Conservation (phyloP, 1,140 invertebrate species). For the Papilio dardanus region DNA sequence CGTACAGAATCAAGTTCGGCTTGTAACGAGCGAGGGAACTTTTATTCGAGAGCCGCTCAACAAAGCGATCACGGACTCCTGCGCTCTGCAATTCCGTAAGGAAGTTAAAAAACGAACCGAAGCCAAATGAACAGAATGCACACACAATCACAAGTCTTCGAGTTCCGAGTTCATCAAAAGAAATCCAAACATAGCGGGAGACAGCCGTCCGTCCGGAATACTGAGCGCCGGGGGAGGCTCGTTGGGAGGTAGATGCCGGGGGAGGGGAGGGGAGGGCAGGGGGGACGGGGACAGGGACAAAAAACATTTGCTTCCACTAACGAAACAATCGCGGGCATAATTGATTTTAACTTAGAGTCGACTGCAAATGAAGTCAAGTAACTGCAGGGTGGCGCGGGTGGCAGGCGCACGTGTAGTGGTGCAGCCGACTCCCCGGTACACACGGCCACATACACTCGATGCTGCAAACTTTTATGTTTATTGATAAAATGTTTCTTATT, state of each 20-base stretch:
- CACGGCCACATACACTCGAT: constrained; percentile 14
- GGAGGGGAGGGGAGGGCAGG: background rate
- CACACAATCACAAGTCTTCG: constrained; percentile 57
- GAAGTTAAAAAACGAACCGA: constrained; percentile 49
- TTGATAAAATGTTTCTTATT: constrained; percentile 26
- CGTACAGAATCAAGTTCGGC: background rate
- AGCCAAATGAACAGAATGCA: constrained; percentile 63
- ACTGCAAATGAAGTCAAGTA: constrained; percentile 66
- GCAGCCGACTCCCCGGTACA: background rate
- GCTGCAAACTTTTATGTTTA: constrained; percentile 19
- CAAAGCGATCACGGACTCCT: constrained; percentile 34
- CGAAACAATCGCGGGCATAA: constrained; percentile 76
- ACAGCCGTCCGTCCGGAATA: constrained; percentile 52
- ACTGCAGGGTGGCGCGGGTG: constrained; percentile 25
- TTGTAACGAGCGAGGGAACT: background rate
- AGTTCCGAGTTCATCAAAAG: constrained; percentile 56
- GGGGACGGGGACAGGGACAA: constrained; percentile 47
- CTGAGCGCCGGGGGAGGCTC: constrained; percentile 40
- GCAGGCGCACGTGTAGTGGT: constrained; percentile 20
- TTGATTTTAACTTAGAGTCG: constrained; percentile 70
- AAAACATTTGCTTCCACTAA: constrained; percentile 66
- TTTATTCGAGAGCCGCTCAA: constrained; percentile 1
- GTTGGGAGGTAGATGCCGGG: background rate
- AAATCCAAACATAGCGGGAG: constrained; percentile 52
- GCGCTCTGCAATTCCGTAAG: constrained; percentile 40